Evolutionary conservation across 2,113 vertebrate species (phyloP).

Genomic region (Scomber scombrus): DNA sequence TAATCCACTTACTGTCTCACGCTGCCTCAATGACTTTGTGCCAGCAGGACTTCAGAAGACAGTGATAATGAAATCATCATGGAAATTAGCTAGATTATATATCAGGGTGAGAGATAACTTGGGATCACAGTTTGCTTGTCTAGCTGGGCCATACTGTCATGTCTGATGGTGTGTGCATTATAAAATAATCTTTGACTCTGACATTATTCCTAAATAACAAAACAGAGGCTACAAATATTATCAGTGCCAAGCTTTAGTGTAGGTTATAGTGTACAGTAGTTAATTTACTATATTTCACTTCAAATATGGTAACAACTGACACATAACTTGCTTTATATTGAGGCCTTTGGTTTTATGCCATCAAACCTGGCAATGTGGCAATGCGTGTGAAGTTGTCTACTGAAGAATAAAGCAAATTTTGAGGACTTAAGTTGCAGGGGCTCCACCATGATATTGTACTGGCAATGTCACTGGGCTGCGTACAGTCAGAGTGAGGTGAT

Average conservation of each 20-base stretch:
- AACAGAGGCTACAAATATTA: background rate
- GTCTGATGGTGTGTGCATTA: background rate
- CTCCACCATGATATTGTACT: slow-evolving; percentile 44
- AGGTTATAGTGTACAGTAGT: background rate
- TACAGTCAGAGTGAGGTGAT: slow-evolving; percentile 69
- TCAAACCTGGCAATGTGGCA: slow-evolving; percentile 4
- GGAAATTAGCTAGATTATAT: slow-evolving; percentile 50
- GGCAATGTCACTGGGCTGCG: slow-evolving; percentile 52
- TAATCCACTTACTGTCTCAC: slow-evolving; percentile 29
- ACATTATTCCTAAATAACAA: background rate
- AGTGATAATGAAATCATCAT: slow-evolving; percentile 66
- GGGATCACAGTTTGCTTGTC: background rate
- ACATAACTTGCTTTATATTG: slow-evolving; percentile 9
- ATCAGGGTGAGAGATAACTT: slow-evolving; percentile 5
- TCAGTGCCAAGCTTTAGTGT: slow-evolving; percentile 6
- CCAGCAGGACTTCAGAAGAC: slow-evolving; percentile 41
- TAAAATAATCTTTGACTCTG: background rate
- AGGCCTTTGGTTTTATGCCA: slow-evolving; percentile 5
- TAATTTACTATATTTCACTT: background rate
- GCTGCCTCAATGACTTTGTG: background rate
- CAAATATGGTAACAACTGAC: background rate
- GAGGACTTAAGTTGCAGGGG: slow-evolving; percentile 36
- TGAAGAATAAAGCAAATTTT: slow-evolving; percentile 52
- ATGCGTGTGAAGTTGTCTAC: slow-evolving; percentile 6
- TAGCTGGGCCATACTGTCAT: background rate